Evolutionary conservation across 2,797 vertebrate species (phyloP).

Genomic region (Coregonus ussuriensis): DNA sequence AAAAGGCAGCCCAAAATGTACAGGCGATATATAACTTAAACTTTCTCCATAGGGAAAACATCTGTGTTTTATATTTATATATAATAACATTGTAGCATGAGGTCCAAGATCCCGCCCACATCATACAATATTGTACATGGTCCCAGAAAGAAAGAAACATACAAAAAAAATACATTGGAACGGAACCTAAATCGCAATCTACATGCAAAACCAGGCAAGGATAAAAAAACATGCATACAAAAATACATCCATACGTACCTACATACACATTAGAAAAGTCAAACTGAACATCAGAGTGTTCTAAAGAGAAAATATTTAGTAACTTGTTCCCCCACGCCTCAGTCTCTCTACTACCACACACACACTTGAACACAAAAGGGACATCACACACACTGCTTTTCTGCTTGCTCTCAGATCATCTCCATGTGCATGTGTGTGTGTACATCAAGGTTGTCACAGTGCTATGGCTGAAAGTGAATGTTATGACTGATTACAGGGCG

Average conservation of each 20-base stretch:
- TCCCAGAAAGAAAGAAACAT: conserved; percentile 70
- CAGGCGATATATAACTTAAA: conserved; percentile 86
- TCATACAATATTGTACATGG: conserved; percentile 84
- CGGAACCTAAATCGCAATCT: conserved; percentile 79
- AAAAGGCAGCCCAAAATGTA: conserved; percentile 86
- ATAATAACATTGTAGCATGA: conserved; percentile 87
- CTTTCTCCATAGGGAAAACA: conserved; percentile 96
- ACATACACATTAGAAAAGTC: conserved; percentile 74
- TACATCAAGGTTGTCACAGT: conserved; percentile 71
- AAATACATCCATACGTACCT: conserved; percentile 65
- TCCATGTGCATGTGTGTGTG: conserved; percentile 44
- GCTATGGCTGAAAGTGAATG: conserved; percentile 58
- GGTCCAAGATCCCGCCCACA: conserved; percentile 81
- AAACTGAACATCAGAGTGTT: conserved; percentile 63
- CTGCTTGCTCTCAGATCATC: conserved; percentile 45
- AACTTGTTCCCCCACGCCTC: conserved; percentile 56
- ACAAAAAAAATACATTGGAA: conserved; percentile 65
- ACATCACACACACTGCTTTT: conserved; percentile 30
- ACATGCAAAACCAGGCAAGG: conserved; percentile 83
- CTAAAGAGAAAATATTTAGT: conserved; percentile 48
- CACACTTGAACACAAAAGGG: conserved; percentile 39
- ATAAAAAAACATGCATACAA: conserved; percentile 78
- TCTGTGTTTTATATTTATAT: conserved; percentile 81
- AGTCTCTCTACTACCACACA: conserved; percentile 46
- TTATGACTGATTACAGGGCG: conserved; percentile 62